phyloP scores from a whole-genome alignment of 2,113 vertebrate species.

The Ceuthmochares aereus region DNA sequence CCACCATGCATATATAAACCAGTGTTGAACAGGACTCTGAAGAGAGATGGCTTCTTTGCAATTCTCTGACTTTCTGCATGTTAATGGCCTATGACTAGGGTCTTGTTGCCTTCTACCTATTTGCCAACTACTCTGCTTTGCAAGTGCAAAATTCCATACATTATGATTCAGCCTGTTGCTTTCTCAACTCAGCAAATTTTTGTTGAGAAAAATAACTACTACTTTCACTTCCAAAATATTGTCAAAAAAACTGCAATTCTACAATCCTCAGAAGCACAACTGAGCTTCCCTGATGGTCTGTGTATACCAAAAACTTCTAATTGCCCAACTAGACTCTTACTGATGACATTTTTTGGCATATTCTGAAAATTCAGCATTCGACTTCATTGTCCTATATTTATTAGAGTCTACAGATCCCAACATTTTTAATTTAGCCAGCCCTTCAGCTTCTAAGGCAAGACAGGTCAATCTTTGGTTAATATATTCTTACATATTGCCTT shows the following conservation, averaged over 20 bases:
- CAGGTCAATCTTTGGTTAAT: not conserved
- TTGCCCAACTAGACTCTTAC: not conserved
- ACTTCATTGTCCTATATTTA: not conserved
- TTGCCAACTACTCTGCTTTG: not conserved
- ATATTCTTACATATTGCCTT: not conserved
- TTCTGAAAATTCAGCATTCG: not conserved
- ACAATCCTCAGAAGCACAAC: not conserved
- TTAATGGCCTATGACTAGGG: not conserved
- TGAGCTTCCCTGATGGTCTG: not conserved
- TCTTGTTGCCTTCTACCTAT: not conserved
- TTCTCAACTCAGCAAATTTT: not conserved
- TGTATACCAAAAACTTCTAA: not conserved
- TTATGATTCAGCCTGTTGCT: not conserved
- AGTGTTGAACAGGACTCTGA: too few species aligned
- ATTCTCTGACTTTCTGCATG: not conserved
- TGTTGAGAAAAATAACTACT: not conserved
- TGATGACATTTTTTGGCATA: not conserved
- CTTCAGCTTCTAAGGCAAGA: not conserved
- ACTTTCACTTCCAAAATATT: not conserved
- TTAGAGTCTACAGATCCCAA: not conserved
- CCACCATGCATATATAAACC: too few species aligned
- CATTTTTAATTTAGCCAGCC: not conserved
- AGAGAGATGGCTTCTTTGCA: too few species aligned
- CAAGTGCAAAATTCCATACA: accelerated
- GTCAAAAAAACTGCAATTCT: not conserved